Base-by-base conservation (phyloP, 2,888 invertebrate genomes). In the Colostygia pectinataria region DNA sequence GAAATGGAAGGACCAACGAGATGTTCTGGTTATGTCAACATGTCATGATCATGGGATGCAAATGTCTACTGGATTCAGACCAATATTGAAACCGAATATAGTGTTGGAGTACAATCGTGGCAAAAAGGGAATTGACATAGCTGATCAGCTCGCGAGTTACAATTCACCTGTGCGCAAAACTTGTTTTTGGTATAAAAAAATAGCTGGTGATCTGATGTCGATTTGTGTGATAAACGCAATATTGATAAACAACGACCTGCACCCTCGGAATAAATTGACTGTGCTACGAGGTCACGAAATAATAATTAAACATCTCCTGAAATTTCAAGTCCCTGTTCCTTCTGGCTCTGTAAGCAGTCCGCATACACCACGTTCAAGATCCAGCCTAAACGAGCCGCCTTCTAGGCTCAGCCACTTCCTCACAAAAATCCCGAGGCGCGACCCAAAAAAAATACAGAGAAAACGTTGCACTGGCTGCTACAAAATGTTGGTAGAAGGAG, bases 121-220 rank as follows among this genome's bases (percentile, higher is more conserved):
- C 23, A 57, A 57, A 44, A 53, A 48, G 15, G 54, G 54, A 14
- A 53, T 57, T 18, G 54, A 54, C 37, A 13, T 55, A 20, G 47
- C 52, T n/a, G 50, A 57, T 24, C 49, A 57, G 40, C 43, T 55
- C 23, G 50, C 58, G 18, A 58, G 53, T 40, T 58, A 55, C 37
- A 53, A 55, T 33, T 43, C 39, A 12, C 58, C 53, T 15, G 38
- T 52, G 9, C 24, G 54, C 12, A 52, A 57, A 51, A 48, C 57
- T 29, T 29, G 24, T n/a, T 24, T 51, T 23, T 54, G 57, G 51
- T 54, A 57, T 41, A 57, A 57, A 49, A 54, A 54, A 29, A 37
- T 54, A 7, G 54, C 49, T 12, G 37, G 12, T 7, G 52, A 57
- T 37, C 28, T 53, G 38, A 23, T 53, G 23, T 27, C 50, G 23